Base-by-base conservation (phyloP, 2,797 vertebrate species). In the Myotis daubentonii region DNA sequence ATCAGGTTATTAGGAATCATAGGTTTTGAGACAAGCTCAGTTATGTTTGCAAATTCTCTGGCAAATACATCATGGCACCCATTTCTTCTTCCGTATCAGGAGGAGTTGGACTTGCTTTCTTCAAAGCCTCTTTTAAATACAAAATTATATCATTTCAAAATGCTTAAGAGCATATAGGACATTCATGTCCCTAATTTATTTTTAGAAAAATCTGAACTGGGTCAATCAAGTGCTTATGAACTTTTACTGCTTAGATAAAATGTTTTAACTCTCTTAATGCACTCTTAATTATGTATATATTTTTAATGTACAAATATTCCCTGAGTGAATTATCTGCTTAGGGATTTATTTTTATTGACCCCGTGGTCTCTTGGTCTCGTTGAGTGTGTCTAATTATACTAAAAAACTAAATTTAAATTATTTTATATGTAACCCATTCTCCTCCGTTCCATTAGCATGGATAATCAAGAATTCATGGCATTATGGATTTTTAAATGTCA, bases 401-500 rank as follows among this genome's bases (percentile, higher is more conserved):
- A 86, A 75, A 90, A 87, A 88, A 57, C 13, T 78, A 93, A 78
- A 93, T 90, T 93, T 93, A 55, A 94, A 93, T 88, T 79, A 70
- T 51, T 89, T 94, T 87, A 53, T 94, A 89, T 71, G 30, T 85
- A 82, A 96, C 84, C 88, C 60, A 78, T 92, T 93, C 53, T 78
- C 71, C 79, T 94, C 51, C 36, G 94, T 95, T 88, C 60, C 65
- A 89, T 92, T 87, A 92, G 89, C 89, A 94, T 83, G 76, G 71
- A 94, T 93, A 96, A 96, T 97, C 57, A 92, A 92, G 87, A 96
- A 96, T 95, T 91, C 68, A 65, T 78, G 82, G 82, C 36, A 96
- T 65, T 93, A 93, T 66, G 84, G 78, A 93, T 94, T 95, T 96
- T 95, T 95, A 88, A 97, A 96, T 92, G 92, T 95, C 96, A 96